Evolutionary conservation across 2,113 vertebrate species (phyloP).

Genomic region (Symphodus melops): DNA sequence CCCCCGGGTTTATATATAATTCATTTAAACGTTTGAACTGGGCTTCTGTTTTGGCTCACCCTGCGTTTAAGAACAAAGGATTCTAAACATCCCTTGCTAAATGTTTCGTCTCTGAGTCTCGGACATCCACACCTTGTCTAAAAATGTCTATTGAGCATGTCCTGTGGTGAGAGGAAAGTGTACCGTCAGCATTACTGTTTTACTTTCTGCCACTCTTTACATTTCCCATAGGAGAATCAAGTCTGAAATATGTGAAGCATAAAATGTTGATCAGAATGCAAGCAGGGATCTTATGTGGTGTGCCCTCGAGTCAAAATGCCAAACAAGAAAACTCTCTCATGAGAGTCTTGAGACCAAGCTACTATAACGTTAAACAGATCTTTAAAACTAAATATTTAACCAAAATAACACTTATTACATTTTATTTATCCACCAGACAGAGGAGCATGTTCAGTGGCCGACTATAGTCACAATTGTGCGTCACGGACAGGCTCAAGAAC

Average conservation of each 20-base stretch:
- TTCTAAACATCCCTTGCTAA: conserved; percentile 2
- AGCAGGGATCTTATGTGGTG: conserved; percentile 38
- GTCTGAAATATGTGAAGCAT: conserved; percentile 67
- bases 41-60: neutral
- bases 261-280: conserved; percentile 61
- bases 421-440: no score
- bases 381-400: neutral
- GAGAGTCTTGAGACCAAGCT: conserved; percentile 13
- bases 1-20: neutral
- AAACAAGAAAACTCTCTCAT: conserved; percentile 37
- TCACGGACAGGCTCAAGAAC: no score
- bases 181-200: conserved; percentile 60
- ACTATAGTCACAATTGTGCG: no score
- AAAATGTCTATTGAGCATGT: conserved; percentile 53
- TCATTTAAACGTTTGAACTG: conserved; percentile 18
- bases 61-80: conserved; percentile 11
- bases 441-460: no score
- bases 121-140: conserved; percentile 50
- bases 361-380: neutral
- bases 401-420: neutral
- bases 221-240: conserved; percentile 54
- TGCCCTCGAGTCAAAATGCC: conserved; percentile 56
- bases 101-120: conserved; percentile 13
- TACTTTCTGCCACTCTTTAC: conserved; percentile 33
- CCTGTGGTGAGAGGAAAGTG: conserved; percentile 43